Conservation (phyloP, 2,888 invertebrate species). For the Acanthopleura granulata region DNA sequence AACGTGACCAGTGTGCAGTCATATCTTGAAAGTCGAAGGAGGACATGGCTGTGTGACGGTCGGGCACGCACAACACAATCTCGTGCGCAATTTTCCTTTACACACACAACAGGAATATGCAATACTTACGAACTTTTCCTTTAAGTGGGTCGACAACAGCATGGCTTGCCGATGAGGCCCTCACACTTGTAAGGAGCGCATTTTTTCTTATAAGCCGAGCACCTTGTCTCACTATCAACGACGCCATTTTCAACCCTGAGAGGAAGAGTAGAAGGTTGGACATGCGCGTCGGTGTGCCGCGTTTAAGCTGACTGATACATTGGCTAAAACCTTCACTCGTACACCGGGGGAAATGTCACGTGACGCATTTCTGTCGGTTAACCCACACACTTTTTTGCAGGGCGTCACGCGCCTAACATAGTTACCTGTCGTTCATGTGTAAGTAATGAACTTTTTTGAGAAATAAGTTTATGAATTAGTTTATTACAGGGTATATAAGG, state of each 20-base stretch:
- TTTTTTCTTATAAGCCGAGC: slow-evolving; percentile 29
- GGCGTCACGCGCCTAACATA: too few species aligned
- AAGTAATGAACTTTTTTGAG: too few species aligned
- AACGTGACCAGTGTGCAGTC: too few species aligned
- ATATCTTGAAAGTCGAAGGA: too few species aligned
- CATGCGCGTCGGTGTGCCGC: slow-evolving; percentile 21
- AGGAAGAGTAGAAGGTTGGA: slow-evolving; percentile 10
- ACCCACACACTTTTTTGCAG: too few species aligned
- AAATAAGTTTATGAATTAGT: too few species aligned
- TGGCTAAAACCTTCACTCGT: too few species aligned
- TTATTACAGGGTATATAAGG: too few species aligned
- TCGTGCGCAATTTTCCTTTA: neutral
- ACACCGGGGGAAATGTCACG: too few species aligned
- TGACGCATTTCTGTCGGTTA: too few species aligned
- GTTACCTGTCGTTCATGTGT: too few species aligned
- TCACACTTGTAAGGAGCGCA: slow-evolving; percentile 26
- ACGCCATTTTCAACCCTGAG: slow-evolving; percentile 35
- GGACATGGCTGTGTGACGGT: neutral
- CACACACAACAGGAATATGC: neutral
- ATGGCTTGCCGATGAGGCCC: slow-evolving; percentile 33
- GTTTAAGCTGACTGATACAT: neutral
- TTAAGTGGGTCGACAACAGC: slow-evolving; percentile 35
- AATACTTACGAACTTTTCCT: slow-evolving; percentile 39
- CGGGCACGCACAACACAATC: neutral
- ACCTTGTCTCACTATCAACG: slow-evolving; percentile 34